Evolutionary conservation across 1,140 invertebrate genomes (phyloP).

Genomic region (Drosophila nigromelanica): DNA sequence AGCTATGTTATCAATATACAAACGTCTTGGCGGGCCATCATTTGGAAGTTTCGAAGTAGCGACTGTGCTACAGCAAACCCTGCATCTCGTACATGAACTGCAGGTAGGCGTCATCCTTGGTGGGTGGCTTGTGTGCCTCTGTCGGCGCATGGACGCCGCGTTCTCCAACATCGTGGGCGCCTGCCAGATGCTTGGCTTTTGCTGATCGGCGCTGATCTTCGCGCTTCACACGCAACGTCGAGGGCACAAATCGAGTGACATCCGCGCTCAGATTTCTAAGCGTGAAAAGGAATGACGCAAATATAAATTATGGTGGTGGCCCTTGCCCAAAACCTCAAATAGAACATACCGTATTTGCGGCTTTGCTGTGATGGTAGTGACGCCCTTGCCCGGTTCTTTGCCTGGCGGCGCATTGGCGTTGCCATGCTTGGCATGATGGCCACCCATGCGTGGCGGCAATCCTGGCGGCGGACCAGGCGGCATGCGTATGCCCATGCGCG

Average conservation of each 20-base stretch:
- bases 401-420: slow-evolving; percentile 33
- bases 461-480: slow-evolving; percentile 90
- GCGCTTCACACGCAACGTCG: slow-evolving; percentile 92
- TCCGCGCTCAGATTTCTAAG: slow-evolving; percentile 95
- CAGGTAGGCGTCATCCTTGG: slow-evolving; percentile 98
- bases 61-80: slow-evolving; percentile 89
- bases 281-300: neutral
- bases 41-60: neutral
- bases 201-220: slow-evolving; percentile 88
- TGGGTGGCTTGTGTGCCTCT: slow-evolving; percentile 86
- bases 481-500: slow-evolving; percentile 83
- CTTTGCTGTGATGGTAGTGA: slow-evolving; percentile 94
- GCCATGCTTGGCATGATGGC: slow-evolving; percentile 69
- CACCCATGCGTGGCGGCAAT: slow-evolving; percentile 84
- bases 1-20: slow-evolving; percentile 34
- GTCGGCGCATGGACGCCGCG: slow-evolving; percentile 56
- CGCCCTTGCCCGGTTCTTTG: slow-evolving; percentile 84
- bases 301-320: neutral
- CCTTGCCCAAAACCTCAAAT: slow-evolving; percentile 16
- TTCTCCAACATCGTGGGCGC: slow-evolving; percentile 60
- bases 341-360: slow-evolving; percentile 90
- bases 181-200: slow-evolving; percentile 73
- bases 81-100: slow-evolving; percentile 99
- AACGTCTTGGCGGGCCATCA: neutral
- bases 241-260: slow-evolving; percentile 97